A percentile compares a stretch with the other conserved stretches of the same genome.
These are phyloP conservation scores for Dicyrtomina minuta DNA, from an alignment of 2,888 invertebrate species.

Conservation along the genomic window DNA sequence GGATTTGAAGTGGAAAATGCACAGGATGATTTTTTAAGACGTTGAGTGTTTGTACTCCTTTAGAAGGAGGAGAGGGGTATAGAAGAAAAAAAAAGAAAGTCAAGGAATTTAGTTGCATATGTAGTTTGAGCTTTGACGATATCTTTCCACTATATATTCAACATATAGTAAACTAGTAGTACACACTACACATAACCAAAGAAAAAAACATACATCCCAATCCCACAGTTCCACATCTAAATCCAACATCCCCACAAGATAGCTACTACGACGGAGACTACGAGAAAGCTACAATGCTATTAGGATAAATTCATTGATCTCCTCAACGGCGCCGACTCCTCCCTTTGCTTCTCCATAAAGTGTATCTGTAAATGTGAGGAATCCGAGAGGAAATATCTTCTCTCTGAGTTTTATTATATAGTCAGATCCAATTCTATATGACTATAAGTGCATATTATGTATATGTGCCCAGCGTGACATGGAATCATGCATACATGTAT, in stretches of 20 bases:
- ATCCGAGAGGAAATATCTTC: background rate
- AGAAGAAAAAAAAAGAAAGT: background rate
- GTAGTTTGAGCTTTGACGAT: too few species aligned
- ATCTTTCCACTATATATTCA: too few species aligned
- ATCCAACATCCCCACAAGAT: too few species aligned
- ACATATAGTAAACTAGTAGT: too few species aligned
- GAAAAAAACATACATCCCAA: too few species aligned
- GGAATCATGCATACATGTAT: background rate
- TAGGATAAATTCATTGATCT: slow-evolving; percentile 13
- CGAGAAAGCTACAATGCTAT: background rate
- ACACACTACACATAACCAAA: too few species aligned
- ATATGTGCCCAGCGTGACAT: too few species aligned
- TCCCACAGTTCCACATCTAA: too few species aligned
- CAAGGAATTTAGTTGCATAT: background rate
- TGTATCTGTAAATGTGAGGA: slow-evolving; percentile 2
- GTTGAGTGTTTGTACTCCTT: background rate
- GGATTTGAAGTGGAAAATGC: too few species aligned
- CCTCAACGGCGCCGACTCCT: background rate
- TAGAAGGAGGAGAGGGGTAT: background rate
- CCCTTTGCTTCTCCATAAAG: background rate
- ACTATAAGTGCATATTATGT: background rate
- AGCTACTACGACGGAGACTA: background rate
- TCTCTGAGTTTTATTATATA: background rate
- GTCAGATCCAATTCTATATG: background rate
- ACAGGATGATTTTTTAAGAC: background rate